These are phyloP conservation scores for Ophion costatus DNA, from an alignment of 2,888 invertebrate genomes.

Conservation along the genomic window DNA sequence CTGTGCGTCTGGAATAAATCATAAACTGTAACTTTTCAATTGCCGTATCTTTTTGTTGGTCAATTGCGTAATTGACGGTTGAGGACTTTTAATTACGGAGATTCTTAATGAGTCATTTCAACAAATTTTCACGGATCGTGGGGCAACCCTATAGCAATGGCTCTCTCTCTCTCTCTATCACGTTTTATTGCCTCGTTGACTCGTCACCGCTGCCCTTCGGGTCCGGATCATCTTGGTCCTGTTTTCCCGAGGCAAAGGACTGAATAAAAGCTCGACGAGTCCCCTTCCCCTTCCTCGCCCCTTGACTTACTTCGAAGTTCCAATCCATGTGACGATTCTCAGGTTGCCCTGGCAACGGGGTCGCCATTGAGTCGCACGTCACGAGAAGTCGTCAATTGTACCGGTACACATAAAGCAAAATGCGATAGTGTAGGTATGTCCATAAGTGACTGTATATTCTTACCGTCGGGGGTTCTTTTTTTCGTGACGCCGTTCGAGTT, in stretches of 20 bases:
- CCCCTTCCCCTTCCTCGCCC: constrained; percentile 73
- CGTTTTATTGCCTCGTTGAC: constrained; percentile 58
- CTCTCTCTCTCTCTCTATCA: constrained; percentile 12
- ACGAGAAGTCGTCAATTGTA: constrained; percentile 75
- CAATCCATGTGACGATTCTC: constrained; percentile 80
- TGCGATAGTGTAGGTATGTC: not conserved
- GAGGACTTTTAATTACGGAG: constrained; percentile 44
- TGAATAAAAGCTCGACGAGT: constrained; percentile 70
- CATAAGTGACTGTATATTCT: constrained; percentile 40
- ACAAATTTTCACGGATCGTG: constrained; percentile 19
- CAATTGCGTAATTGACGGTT: constrained; percentile 28
- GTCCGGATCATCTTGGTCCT: constrained; percentile 26
- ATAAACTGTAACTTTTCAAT: constrained; percentile 25
- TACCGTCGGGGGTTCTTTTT: not conserved
- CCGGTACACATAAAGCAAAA: constrained; percentile 46
- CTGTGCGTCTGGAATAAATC: not conserved
- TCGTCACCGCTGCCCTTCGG: constrained; percentile 31
- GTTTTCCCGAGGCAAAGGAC: constrained; percentile 51
- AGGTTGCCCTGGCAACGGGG: constrained; percentile 81
- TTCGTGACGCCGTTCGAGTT: constrained; percentile 33
- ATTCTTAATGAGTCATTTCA: constrained; percentile 36
- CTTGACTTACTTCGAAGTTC: not conserved
- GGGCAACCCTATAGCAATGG: not conserved
- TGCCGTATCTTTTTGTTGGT: constrained; percentile 39
- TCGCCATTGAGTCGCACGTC: constrained; percentile 80